phyloP scores from a whole-genome alignment of 2,888 invertebrate species.

The Metacarcinus magister region DNA sequence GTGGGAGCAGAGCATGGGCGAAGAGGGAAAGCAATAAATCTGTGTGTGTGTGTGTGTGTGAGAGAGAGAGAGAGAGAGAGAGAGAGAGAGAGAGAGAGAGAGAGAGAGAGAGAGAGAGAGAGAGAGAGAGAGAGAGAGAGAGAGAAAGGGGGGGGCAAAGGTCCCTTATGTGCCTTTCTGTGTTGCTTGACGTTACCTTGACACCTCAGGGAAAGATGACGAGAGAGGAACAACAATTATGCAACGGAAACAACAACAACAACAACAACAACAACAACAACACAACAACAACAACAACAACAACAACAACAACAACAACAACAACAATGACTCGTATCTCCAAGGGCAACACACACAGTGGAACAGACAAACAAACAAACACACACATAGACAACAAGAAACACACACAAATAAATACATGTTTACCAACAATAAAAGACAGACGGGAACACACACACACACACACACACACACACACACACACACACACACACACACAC shows the following conservation, averaged over 20 bases:
- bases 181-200: not conserved
- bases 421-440: not conserved
- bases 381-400: not conserved
- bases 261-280: not conserved
- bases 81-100: constrained; percentile 40
- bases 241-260: not conserved
- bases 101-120: constrained; percentile 55
- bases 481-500: not conserved
- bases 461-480: not conserved
- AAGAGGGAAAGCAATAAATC: not conserved
- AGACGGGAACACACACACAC: not conserved
- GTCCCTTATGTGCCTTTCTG: not conserved
- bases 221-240: not conserved
- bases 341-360: not conserved
- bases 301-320: not conserved
- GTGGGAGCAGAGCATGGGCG: not conserved
- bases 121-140: constrained; percentile 34
- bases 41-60: no score
- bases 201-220: not conserved
- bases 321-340: not conserved
- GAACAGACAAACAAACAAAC: not conserved
- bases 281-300: not conserved
- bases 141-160: not conserved
- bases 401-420: not conserved
- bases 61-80: not conserved